A percentile compares a stretch with the other conserved stretches of the same genome.
phyloP scores from a whole-genome alignment of 2,797 vertebrate genomes.

The Sphaeramia orbicularis region DNA sequence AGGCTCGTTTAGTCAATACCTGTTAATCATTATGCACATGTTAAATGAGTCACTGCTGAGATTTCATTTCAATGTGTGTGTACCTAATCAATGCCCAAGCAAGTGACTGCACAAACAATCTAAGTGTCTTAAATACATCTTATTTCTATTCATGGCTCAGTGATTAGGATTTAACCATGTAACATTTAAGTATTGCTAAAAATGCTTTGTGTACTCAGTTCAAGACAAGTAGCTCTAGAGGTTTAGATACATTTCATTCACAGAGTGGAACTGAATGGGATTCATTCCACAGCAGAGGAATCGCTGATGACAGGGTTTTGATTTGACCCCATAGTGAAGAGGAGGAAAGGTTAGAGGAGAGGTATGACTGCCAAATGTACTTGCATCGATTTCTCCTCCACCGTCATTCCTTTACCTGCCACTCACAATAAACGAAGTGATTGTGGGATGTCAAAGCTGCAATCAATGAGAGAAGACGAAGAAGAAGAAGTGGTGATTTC shows the following conservation, averaged over 20 bases:
- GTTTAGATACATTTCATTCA: slow-evolving; percentile 17
- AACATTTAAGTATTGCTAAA: no score
- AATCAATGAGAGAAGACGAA: slow-evolving; percentile 64
- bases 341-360: slow-evolving; percentile 75
- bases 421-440: slow-evolving; percentile 73
- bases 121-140: no score
- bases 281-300: slow-evolving; percentile 42
- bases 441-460: slow-evolving; percentile 53
- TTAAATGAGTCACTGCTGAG: slow-evolving; percentile 36
- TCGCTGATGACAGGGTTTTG: slow-evolving; percentile 61
- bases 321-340: slow-evolving; percentile 67
- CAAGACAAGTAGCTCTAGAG: background rate
- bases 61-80: slow-evolving; percentile 21
- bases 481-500: slow-evolving; percentile 4
- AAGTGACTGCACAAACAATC: no score
- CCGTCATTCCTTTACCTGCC: slow-evolving; percentile 68
- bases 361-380: slow-evolving; percentile 77
- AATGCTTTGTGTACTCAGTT: no score
- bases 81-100: no score
- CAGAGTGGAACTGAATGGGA: slow-evolving; percentile 19
- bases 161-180: no score
- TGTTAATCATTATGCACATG: slow-evolving; percentile 64
- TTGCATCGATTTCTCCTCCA: slow-evolving; percentile 74
- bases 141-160: no score
- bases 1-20: slow-evolving; percentile 48